Base-by-base conservation (phyloP, 2,888 invertebrate genomes). In the Taphrorychus bicolor region DNA sequence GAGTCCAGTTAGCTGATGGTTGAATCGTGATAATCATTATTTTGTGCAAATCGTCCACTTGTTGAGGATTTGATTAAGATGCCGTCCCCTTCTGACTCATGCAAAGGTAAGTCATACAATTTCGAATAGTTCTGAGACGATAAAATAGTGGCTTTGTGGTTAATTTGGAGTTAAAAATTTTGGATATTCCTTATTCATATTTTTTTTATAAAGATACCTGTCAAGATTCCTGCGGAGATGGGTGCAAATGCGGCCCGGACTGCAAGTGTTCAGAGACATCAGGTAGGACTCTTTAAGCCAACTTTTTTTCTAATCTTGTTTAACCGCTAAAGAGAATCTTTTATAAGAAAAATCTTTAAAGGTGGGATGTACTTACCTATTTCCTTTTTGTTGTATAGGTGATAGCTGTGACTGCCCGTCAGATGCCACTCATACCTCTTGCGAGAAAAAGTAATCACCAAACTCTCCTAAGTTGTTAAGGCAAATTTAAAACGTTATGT, bases 91-190 rank as follows among this genome's bases (percentile, higher is more conserved):
- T 45, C n/a, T 45, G 45, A 45, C 5, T n/a, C 45, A 9, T 45
- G 45, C 45, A 45, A 45, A 45, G 45, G 45, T 45, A n/a, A 45
- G 18, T 45, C 14, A n/a, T n/a, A n/a, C n/a, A n/a, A n/a, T n/a
- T n/a, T n/a, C n/a, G n/a, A n/a, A n/a, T n/a, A n/a, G n/a, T n/a
- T n/a, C n/a, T n/a, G n/a, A n/a, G n/a, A n/a, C n/a, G n/a, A n/a
- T n/a, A n/a, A n/a, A n/a, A n/a, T n/a, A n/a, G n/a, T n/a, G n/a
- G 32, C 7, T 32, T 45, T 5, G 45, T 17, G 1, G 18, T 1
- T 11, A 45, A 45, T 18, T 45, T n/a, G 7, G 45, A 5, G 18
- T 11, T 45, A 2, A 5, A 4, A 18, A 17, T n/a, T n/a, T n/a
- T n/a, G n/a, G n/a, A n/a, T n/a, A n/a, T n/a, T n/a, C n/a, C n/a